Evolutionary conservation across 2,113 vertebrate species (phyloP), one percentile per base, ranked within the genome.

Genomic region (Heliornis fulica): DNA sequence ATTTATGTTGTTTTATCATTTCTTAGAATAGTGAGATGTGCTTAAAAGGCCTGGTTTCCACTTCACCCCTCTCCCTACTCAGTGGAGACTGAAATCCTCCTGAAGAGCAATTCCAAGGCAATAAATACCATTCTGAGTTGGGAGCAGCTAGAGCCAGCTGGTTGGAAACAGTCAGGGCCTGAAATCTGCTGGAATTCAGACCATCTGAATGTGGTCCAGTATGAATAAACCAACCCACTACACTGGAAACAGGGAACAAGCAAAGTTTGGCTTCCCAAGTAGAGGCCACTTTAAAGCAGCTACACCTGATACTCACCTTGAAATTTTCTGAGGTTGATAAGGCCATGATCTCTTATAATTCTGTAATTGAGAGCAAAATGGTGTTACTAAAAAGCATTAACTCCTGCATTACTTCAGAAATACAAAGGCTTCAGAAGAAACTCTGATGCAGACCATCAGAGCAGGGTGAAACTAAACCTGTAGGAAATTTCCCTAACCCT

Each of bases 241-340:
- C 71, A 53, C 71, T 89, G 91, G 76, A n/a, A 84, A 78, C 46
- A 46, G 38, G 23, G 66, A 51, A 41, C 15, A 13, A 9, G 40
- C 4, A 2, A 92, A 85, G 84, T 13, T 81, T 23, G 66, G 50
- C 56, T 71, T 57, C 36, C 40, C 8, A 12, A 45, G 41, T 34
- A 53, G 31, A 63, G 66, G 21, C 91, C 65, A 28, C 60, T 83
- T 76, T 57, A 59, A 93, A 83, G 86, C 64, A 93, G 70, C 54
- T 65, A 78, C 57, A 87, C n/a, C 32, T 69, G 63, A 60, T 89
- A 99, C 99, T 99, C 98, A 99, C 99, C 98, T 93, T 99, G 99
- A 97, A 99, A 99, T 95, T 99, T 99, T 40, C 99, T 98, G 96
- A 99, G 98, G 98, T 99, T 99, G 98, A 99, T 99, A 83, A 99